A percentile compares a stretch with the other conserved stretches of the same genome.
Conservation (phyloP, 2,113 vertebrate species). For the Brachypodius melanocephalos region DNA sequence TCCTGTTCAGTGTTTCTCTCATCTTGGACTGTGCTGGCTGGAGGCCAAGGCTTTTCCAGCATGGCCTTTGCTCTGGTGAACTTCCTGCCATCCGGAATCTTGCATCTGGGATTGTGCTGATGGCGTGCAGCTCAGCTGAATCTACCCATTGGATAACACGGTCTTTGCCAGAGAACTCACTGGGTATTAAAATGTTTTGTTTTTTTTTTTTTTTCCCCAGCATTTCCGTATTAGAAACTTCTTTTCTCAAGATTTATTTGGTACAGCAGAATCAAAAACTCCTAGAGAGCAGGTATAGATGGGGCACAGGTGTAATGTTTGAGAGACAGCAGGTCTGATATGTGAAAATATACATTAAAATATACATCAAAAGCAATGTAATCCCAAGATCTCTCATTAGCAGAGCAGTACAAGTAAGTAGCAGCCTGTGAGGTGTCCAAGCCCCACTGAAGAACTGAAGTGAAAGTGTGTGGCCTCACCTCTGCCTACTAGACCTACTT, state of each 20-base stretch:
- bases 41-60: neutral
- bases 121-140: neutral
- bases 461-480: neutral
- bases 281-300: neutral
- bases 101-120: neutral
- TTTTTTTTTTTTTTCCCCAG: neutral
- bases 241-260: neutral
- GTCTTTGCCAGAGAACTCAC: neutral
- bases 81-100: neutral
- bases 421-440: neutral
- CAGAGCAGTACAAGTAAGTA: neutral
- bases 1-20: slow-evolving; percentile 9
- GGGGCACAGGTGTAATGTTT: neutral
- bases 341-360: neutral
- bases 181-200: neutral
- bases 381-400: neutral
- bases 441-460: neutral
- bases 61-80: neutral
- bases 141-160: neutral
- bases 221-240: neutral
- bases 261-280: neutral
- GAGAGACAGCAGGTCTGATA: neutral
- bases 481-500: neutral
- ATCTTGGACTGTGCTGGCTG: neutral
- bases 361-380: neutral